Percentiles rank a stretch among this genome's conserved stretches.
phyloP scores from a whole-genome alignment of 2,888 invertebrate genomes.

The Alviniconcha strummeri region DNA sequence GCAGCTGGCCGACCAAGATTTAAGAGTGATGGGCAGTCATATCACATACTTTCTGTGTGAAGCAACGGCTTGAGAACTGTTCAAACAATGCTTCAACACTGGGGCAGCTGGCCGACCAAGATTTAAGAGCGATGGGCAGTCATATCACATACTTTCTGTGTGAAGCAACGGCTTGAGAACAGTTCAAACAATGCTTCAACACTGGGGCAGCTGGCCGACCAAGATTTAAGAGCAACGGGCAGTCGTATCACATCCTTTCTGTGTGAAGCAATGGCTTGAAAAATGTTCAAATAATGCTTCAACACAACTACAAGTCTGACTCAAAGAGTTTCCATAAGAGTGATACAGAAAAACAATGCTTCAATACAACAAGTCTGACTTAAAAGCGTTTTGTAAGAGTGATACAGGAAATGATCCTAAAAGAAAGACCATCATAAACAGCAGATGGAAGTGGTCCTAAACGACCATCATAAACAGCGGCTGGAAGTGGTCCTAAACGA shows the following conservation, averaged over 20 bases:
- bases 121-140: no score
- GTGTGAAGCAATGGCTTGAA: neutral
- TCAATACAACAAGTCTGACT: no score
- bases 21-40: no score
- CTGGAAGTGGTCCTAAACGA: no score
- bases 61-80: neutral
- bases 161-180: neutral
- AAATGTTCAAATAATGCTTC: neutral
- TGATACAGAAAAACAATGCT: neutral
- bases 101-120: slow-evolving; percentile 80
- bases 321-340: neutral
- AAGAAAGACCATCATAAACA: no score
- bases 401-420: no score
- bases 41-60: neutral
- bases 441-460: no score
- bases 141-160: neutral
- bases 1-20: slow-evolving; percentile 78
- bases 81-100: slow-evolving; percentile 74
- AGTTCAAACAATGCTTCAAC: slow-evolving; percentile 62
- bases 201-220: slow-evolving; percentile 82
- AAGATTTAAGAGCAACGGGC: no score
- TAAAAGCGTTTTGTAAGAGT: no score
- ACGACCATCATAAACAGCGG: no score
- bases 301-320: neutral
- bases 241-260: neutral